phyloP scores from a whole-genome alignment of 2,113 vertebrate genomes.

The Cromileptes altivelis region DNA sequence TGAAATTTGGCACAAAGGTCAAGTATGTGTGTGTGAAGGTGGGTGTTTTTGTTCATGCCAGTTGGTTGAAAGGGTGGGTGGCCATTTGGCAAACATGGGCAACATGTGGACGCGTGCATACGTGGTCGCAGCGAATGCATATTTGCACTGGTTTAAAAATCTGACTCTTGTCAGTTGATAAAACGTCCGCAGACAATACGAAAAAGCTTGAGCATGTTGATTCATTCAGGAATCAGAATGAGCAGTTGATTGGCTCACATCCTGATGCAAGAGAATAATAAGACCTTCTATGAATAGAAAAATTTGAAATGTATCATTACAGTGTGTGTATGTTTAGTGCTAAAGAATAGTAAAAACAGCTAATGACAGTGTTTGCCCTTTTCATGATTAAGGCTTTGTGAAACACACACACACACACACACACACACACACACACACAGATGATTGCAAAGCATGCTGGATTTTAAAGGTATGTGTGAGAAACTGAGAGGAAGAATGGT shows the following conservation, averaged over 20 bases:
- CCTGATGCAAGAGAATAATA: not conserved
- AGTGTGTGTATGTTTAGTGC: not conserved
- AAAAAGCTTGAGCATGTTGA: not conserved
- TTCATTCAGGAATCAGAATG: not conserved
- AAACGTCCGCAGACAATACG: not conserved
- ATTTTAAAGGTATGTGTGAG: not conserved
- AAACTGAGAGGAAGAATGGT: not conserved
- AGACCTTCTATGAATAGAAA: slow-evolving; percentile 5
- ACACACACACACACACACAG: not conserved
- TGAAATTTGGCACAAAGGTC: too few species aligned
- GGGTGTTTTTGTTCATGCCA: too few species aligned
- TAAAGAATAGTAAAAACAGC: slow-evolving; percentile 14
- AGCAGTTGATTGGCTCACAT: slow-evolving; percentile 2
- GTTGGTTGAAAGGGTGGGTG: too few species aligned
- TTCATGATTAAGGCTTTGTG: slow-evolving; percentile 3
- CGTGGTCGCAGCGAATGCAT: too few species aligned
- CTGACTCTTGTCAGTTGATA: not conserved
- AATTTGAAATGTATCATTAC: not conserved
- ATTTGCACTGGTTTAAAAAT: not conserved
- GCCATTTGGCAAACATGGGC: too few species aligned
- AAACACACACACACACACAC: not conserved
- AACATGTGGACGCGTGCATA: too few species aligned
- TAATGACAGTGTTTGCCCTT: slow-evolving; percentile 24
- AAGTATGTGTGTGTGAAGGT: too few species aligned
- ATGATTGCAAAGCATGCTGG: not conserved